These are phyloP conservation scores for Acanthococcus lagerstroemiae DNA, from an alignment of 2,888 invertebrate genomes.

Conservation along the genomic window DNA sequence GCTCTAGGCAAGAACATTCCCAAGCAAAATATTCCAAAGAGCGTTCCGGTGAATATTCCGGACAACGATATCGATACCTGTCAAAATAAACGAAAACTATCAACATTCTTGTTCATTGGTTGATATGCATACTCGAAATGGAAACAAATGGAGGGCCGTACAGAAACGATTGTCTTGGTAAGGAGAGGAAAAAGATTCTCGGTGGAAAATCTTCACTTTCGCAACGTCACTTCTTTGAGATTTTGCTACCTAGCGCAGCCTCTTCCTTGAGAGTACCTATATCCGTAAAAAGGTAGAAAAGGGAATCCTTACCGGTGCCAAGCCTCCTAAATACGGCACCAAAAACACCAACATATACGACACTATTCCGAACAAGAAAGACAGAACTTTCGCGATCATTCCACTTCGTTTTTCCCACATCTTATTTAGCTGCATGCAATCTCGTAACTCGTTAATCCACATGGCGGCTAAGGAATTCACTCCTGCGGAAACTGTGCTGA, in stretches of 20 bases:
- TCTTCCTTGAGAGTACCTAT: no score
- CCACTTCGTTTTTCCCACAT: constrained; percentile 40
- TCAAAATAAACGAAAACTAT: constrained; percentile 25
- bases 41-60: constrained; percentile 44
- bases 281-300: neutral
- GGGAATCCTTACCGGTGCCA: constrained; percentile 42
- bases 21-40: constrained; percentile 44
- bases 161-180: no score
- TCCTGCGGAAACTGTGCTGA: constrained; percentile 49
- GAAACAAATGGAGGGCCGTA: no score
- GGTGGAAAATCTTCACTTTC: no score
- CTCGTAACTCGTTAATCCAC: constrained; percentile 44
- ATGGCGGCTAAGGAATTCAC: constrained; percentile 48
- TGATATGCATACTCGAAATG: neutral
- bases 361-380: constrained; percentile 43
- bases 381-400: constrained; percentile 43
- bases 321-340: constrained; percentile 45
- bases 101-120: neutral
- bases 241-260: no score
- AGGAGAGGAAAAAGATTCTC: no score
- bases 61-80: constrained; percentile 43
- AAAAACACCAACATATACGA: constrained; percentile 45
- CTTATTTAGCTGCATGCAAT: constrained; percentile 36
- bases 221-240: no score
- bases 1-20: constrained; percentile 44